Evolutionary conservation across 2,113 vertebrate species (phyloP).

Genomic region (Ammospiza caudacuta): DNA sequence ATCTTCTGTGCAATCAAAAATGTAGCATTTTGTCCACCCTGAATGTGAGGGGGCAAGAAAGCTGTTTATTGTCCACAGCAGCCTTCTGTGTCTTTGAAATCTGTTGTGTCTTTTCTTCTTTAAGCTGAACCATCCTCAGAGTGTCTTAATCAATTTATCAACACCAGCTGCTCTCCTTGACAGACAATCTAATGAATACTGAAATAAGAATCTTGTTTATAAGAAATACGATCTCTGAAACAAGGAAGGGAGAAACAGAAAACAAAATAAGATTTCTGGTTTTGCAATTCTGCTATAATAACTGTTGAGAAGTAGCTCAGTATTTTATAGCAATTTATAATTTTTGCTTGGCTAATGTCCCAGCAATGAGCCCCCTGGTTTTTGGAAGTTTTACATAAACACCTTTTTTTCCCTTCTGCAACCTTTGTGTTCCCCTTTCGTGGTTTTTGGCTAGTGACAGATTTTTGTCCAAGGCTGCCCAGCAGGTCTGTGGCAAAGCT

Average conservation of each 20-base stretch:
- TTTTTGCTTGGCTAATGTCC: background rate
- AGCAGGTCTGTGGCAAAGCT: background rate
- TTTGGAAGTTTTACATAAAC: background rate
- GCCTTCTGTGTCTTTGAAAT: background rate
- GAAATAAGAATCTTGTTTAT: slow-evolving; percentile 1
- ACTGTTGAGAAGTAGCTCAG: background rate
- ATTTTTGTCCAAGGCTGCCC: background rate
- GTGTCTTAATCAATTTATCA: slow-evolving; percentile 10
- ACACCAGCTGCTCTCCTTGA: slow-evolving; percentile 25
- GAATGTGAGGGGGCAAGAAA: background rate
- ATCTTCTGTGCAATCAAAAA: background rate
- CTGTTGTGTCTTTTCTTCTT: background rate
- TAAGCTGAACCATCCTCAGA: background rate
- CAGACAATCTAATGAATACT: slow-evolving; percentile 22
- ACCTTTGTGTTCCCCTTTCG: fast-evolving
- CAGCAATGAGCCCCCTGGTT: background rate
- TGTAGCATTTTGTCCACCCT: background rate
- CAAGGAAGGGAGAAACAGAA: background rate
- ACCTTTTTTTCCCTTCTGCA: background rate
- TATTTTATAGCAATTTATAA: background rate
- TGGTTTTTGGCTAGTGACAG: background rate
- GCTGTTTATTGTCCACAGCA: background rate
- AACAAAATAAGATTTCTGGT: background rate
- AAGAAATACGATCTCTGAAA: background rate
- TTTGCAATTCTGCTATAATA: background rate